Evolutionary conservation across 2,797 vertebrate genomes (phyloP).

Genomic region (Decapterus maruadsi): DNA sequence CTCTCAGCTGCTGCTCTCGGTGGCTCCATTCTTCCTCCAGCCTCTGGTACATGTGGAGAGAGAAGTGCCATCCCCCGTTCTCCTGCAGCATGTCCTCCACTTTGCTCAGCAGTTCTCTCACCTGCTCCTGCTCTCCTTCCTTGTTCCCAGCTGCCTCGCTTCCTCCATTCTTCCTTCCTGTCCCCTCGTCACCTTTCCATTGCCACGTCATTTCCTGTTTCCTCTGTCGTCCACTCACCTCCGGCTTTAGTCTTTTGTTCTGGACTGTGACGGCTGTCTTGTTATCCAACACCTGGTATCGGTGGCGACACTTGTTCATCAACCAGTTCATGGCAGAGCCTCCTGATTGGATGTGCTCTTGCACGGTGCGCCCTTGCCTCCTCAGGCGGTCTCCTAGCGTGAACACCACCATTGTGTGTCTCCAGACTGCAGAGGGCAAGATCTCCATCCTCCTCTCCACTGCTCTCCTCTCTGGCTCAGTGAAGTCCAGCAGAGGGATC

Average conservation of each 20-base stretch:
- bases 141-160: conserved; percentile 14
- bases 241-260: not conserved
- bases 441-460: conserved; percentile 70
- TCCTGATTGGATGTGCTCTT: conserved; percentile 57
- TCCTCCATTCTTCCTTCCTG: conserved; percentile 4
- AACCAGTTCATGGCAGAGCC: conserved; percentile 59
- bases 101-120: conserved; percentile 60
- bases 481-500: conserved; percentile 67
- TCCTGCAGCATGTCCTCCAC: conserved; percentile 67
- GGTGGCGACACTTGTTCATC: conserved; percentile 62
- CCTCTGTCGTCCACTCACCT: conserved; percentile 1
- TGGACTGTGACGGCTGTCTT: conserved; percentile 3
- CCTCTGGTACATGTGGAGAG: conserved; percentile 67
- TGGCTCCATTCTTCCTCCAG: conserved; percentile 69
- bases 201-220: conserved; percentile 13
- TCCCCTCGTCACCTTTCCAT: conserved; percentile 23
- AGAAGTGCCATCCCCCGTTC: conserved; percentile 70
- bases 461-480: conserved; percentile 39
- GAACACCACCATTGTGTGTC: conserved; percentile 74
- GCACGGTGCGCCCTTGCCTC: conserved; percentile 17
- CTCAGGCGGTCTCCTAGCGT: conserved; percentile 65
- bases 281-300: conserved; percentile 66
- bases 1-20: conserved; percentile 66
- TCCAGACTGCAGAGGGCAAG: conserved; percentile 69
- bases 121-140: conserved; percentile 52